These are phyloP conservation scores for Liparis tanakae DNA, from an alignment of 2,797 vertebrate species.

Conservation along the genomic window DNA sequence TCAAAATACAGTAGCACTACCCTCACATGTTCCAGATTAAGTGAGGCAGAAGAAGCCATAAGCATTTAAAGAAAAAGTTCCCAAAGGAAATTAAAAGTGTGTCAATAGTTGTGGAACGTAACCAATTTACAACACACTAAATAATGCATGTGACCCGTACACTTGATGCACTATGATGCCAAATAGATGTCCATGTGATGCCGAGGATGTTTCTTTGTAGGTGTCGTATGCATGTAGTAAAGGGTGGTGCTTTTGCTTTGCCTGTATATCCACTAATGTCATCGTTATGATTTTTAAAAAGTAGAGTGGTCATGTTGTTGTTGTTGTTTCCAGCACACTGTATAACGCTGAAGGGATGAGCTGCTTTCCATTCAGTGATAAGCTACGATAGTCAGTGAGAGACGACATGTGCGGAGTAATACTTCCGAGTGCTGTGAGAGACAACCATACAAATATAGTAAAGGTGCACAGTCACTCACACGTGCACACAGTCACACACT, in stretches of 20 bases:
- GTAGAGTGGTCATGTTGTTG: not conserved
- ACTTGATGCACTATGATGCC: not conserved
- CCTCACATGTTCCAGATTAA: not conserved
- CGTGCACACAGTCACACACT: not conserved
- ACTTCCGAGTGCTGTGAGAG: not conserved
- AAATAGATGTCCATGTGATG: not conserved
- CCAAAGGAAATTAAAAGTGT: not conserved
- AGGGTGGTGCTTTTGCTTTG: not conserved
- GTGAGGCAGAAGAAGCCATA: not conserved
- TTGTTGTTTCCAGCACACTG: slow-evolving; percentile 3
- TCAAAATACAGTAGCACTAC: slow-evolving; percentile 13
- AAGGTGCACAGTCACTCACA: not conserved
- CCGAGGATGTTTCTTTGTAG: not conserved
- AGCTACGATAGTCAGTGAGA: slow-evolving; percentile 25
- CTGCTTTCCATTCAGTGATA: slow-evolving; percentile 35
- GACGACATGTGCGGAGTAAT: no score
- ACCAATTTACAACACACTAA: slow-evolving; percentile 11
- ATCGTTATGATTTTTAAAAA: slow-evolving; percentile 4
- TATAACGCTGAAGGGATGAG: slow-evolving; percentile 8
- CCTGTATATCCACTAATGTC: not conserved
- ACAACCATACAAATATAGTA: not conserved
- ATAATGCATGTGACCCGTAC: slow-evolving; percentile 6
- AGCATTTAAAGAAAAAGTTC: slow-evolving; percentile 1
- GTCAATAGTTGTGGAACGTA: not conserved
- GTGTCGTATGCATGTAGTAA: not conserved